Evolutionary conservation across 1,140 invertebrate species (phyloP), one percentile per base, ranked within the genome.

Genomic region (Bacillus rossius): DNA sequence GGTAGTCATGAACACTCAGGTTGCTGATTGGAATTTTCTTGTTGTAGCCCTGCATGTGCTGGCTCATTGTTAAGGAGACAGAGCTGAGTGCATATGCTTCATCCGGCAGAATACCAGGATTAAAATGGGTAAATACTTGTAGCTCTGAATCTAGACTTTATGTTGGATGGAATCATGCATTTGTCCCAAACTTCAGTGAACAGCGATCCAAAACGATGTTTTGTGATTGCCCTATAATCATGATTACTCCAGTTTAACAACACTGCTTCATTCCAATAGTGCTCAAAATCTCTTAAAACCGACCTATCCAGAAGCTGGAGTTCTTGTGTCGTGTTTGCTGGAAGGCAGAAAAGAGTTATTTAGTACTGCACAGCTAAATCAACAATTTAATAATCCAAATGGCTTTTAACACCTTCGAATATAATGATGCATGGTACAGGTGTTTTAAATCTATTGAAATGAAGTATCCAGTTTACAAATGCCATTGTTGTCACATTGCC

Each of bases 221-320:
- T 69, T 22, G 57, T 71, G n/a, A 71, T 53, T 42, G 62, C 62
- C 42, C 57, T 57, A 20, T 65, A 60, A 57, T 52, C 64, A 19
- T 59, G 57, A 59, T 45, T 25, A 25, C 23, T 25, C 43, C 43
- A 45, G 23, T 66, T 53, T 40, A 17, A 19, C 23, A 71, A 57
- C n/a, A 63, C 17, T 61, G 73, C 67, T 55, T 67, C 48, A 63
- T 74, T 70, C 72, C 71, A 72, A 43, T 67, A 62, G 51, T 67
- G 63, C 62, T 73, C 69, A 49, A 68, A 73, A n/a, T 66, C 66
- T 53, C 59, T 54, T 60, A 65, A 67, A 4, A 72, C 67, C 17
- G 65, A 42, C 66, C 72, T 73, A 60, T 75, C 67, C 19, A 75
- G 54, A 0, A 71, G 71, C 58, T 76, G 74, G 2, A 74, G 59